A percentile compares a stretch with the other conserved stretches of the same genome.
phyloP scores from a whole-genome alignment of 1,140 invertebrate species.

The Pemphigus obesinymphae region DNA sequence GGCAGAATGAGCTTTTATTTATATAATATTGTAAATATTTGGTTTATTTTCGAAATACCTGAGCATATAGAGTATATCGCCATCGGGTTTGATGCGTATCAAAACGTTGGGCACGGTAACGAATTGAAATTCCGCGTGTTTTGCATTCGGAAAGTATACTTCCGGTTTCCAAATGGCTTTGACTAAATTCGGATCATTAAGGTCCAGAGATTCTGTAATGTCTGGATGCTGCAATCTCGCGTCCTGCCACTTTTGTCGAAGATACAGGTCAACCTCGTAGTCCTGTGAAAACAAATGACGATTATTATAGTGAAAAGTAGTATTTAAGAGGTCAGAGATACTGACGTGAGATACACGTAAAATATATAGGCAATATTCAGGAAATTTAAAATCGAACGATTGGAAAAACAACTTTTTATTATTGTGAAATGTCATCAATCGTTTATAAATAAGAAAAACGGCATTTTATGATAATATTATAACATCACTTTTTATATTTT shows the following conservation, averaged over 20 bases:
- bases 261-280: conserved; percentile 60
- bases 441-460: too few species aligned
- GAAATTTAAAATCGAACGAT: too few species aligned
- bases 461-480: too few species aligned
- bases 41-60: conserved; percentile 51
- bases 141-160: conserved; percentile 66
- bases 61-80: conserved; percentile 62
- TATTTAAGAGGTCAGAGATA: too few species aligned
- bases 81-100: conserved; percentile 60
- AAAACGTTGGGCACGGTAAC: conserved; percentile 66
- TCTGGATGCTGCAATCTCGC: conserved; percentile 54
- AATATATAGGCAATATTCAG: too few species aligned
- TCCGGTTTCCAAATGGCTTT: conserved; percentile 65
- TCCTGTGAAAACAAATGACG: conserved; percentile 52
- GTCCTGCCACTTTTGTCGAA: conserved; percentile 58
- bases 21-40: background rate
- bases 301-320: too few species aligned
- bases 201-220: conserved; percentile 54
- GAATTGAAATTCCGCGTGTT: conserved; percentile 62
- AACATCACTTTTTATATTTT: too few species aligned
- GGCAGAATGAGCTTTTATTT: background rate
- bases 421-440: too few species aligned
- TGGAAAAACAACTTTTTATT: too few species aligned
- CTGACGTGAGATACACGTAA: too few species aligned
- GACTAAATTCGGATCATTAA: conserved; percentile 58